Conservation (phyloP, 2,797 vertebrate species). For the Sciurus vulgaris region DNA sequence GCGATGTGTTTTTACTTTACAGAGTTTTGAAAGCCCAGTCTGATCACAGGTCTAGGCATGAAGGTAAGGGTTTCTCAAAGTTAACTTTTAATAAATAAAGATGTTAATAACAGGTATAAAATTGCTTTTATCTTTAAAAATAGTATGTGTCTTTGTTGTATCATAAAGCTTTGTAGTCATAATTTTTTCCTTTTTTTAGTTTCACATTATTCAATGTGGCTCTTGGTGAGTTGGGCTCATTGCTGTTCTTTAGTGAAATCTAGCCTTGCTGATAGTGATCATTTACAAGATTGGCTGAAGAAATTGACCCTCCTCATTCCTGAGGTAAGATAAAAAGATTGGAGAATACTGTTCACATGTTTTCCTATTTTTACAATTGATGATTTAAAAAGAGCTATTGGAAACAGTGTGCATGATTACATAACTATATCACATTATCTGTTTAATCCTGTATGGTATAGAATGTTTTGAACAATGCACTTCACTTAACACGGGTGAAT, state of each 20-base stretch:
- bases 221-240: constrained; percentile 98
- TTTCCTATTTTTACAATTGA: constrained; percentile 29
- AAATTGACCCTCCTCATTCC: constrained; percentile 98
- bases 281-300: constrained; percentile 98
- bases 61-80: constrained; percentile 91
- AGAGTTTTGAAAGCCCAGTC: constrained; percentile 98
- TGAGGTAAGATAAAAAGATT: constrained; percentile 90
- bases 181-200: constrained; percentile 87
- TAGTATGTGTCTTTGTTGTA: neutral
- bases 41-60: constrained; percentile 97
- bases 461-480: constrained; percentile 5
- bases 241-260: constrained; percentile 98
- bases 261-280: constrained; percentile 97
- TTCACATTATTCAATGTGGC: constrained; percentile 99
- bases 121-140: constrained; percentile 9
- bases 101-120: neutral
- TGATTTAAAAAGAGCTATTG: neutral
- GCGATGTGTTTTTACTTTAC: constrained; percentile 79
- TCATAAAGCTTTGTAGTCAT: neutral
- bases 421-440: neutral
- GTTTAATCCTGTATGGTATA: neutral
- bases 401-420: constrained; percentile 1
- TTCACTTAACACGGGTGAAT: neutral
- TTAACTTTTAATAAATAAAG: neutral
- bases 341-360: neutral